Conservation (phyloP, 2,113 vertebrate genomes). For the Ariopsis seemanni region DNA sequence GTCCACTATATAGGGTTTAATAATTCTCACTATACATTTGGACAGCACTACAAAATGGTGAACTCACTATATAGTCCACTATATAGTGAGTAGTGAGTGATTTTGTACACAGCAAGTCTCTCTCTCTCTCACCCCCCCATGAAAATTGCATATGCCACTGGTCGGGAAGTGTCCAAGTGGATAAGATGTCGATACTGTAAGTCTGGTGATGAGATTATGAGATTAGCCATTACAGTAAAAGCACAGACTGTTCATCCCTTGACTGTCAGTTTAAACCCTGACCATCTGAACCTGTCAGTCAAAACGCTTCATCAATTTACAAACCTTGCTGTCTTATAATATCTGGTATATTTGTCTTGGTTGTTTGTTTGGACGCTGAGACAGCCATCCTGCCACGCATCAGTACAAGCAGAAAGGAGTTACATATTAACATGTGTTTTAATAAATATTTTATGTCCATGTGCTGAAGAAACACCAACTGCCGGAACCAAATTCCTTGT, state of each 20-base stretch:
- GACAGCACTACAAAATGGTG: too few relatives aligned
- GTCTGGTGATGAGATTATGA: not conserved
- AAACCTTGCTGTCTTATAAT: not conserved
- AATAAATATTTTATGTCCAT: not conserved
- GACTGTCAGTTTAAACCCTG: conserved; percentile 6
- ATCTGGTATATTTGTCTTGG: not conserved
- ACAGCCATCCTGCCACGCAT: not conserved
- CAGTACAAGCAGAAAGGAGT: not conserved
- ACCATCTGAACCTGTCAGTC: not conserved
- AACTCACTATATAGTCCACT: too few relatives aligned
- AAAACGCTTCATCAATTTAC: not conserved
- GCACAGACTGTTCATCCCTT: not conserved
- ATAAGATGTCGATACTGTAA: conserved; percentile 12
- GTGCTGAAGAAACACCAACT: too few relatives aligned
- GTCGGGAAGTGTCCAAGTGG: not conserved
- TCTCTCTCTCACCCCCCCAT: conserved; percentile 20
- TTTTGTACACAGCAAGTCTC: not conserved
- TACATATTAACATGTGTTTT: not conserved
- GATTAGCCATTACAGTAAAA: conserved; percentile 21
- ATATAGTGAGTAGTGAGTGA: too few relatives aligned
- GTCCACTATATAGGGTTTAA: too few relatives aligned
- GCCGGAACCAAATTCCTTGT: too few relatives aligned
- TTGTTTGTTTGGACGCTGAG: not conserved
- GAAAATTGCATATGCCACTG: not conserved
- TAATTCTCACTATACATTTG: too few relatives aligned